Conservation (phyloP, 1,140 invertebrate genomes). For the Meloidogyne chitwoodi region DNA sequence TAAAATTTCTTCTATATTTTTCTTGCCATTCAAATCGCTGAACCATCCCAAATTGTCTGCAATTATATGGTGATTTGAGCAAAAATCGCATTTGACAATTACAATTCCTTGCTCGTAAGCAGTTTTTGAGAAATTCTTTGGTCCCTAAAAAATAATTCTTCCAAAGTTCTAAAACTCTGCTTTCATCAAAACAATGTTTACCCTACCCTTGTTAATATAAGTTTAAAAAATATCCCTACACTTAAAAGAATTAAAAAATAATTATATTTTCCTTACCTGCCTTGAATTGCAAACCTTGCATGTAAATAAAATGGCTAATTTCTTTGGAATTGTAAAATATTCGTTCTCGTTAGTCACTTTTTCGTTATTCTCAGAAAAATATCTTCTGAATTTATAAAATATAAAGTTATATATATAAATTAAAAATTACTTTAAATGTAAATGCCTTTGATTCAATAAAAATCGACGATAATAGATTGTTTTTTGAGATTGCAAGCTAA, state of each 20-base stretch:
- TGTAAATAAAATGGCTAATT: conserved; percentile 47
- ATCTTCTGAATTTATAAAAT: not conserved
- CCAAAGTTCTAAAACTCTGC: too few relatives aligned
- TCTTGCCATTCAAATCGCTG: conserved; percentile 60
- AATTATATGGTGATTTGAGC: conserved; percentile 63
- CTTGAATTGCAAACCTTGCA: conserved; percentile 56
- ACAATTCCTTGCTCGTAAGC: conserved; percentile 64
- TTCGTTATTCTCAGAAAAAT: not conserved
- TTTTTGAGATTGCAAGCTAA: not conserved
- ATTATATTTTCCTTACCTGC: conserved; percentile 37
- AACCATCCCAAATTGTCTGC: conserved; percentile 66
- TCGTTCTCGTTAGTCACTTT: not conserved
- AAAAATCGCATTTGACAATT: conserved; percentile 60
- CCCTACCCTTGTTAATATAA: too few relatives aligned
- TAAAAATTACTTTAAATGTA: not conserved
- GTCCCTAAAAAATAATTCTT: conserved; percentile 46
- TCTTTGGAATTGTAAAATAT: not conserved
- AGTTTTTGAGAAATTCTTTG: conserved; percentile 62
- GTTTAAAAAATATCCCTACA: not conserved
- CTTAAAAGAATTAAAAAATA: not conserved
- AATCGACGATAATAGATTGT: not conserved
- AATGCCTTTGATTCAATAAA: not conserved
- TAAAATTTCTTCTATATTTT: conserved; percentile 64
- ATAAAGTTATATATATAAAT: not conserved
- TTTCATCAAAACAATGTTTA: too few relatives aligned